phyloP scores from a whole-genome alignment of 2,888 invertebrate species.

The Trissolcus japonicus region DNA sequence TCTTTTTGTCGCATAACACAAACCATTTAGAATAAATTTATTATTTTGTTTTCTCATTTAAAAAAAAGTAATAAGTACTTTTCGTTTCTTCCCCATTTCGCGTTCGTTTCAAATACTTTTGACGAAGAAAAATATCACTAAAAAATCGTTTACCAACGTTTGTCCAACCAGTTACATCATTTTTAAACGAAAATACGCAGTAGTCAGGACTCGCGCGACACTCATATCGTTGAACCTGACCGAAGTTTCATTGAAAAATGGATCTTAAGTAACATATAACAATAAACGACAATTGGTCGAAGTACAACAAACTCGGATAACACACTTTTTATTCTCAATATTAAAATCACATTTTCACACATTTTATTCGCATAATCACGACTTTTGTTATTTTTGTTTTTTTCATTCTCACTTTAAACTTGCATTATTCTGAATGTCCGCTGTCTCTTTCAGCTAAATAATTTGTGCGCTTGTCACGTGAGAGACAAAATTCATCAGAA shows the following conservation, averaged over 20 bases:
- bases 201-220: no score
- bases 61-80: no score
- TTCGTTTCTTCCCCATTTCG: no score
- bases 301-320: slow-evolving; percentile 31
- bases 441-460: slow-evolving; percentile 45
- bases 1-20: no score
- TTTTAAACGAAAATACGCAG: neutral
- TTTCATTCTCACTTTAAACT: slow-evolving; percentile 9
- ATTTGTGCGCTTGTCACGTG: slow-evolving; percentile 43
- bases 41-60: no score
- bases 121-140: no score
- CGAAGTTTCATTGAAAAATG: neutral
- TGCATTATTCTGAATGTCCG: slow-evolving; percentile 30
- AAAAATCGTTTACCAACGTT: no score
- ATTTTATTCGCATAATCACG: slow-evolving; percentile 1
- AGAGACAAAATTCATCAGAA: slow-evolving; percentile 37
- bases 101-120: no score
- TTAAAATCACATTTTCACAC: slow-evolving; percentile 36
- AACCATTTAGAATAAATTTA: no score
- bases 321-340: slow-evolving; percentile 11
- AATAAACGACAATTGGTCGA: slow-evolving; percentile 23
- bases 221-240: neutral
- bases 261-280: slow-evolving; percentile 33
- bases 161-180: no score
- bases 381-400: slow-evolving; percentile 10